Conservation (phyloP, 2,888 invertebrate genomes). For the Prostheceraeus crozeri region DNA sequence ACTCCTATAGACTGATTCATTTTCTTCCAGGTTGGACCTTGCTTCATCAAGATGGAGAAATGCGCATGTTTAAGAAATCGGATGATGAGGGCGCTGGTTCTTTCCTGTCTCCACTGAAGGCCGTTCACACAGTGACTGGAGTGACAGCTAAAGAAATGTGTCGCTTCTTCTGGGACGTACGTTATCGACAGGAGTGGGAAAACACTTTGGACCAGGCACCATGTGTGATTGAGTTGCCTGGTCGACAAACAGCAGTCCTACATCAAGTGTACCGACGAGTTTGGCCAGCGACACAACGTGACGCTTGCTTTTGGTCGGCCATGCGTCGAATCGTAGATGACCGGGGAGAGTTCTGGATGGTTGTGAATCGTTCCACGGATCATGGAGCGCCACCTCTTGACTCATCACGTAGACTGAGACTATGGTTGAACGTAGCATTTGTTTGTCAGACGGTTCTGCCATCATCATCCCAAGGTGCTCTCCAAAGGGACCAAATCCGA, state of each 20-base stretch:
- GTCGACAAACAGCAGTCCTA: slow-evolving; percentile 34
- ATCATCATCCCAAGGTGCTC: no score
- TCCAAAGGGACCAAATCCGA: slow-evolving; percentile 29
- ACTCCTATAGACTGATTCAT: no score
- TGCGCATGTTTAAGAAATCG: no score
- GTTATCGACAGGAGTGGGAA: slow-evolving; percentile 92
- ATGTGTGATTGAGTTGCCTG: slow-evolving; percentile 30
- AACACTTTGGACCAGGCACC: slow-evolving; percentile 37
- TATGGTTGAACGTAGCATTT: slow-evolving; percentile 58
- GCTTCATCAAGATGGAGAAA: no score
- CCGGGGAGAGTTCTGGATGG: slow-evolving; percentile 62
- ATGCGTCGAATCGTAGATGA: slow-evolving; percentile 66
- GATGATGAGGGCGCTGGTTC: no score
- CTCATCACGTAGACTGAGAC: slow-evolving; percentile 40
- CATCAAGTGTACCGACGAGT: slow-evolving; percentile 32
- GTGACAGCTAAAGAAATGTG: slow-evolving; percentile 95
- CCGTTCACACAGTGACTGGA: slow-evolving; percentile 90
- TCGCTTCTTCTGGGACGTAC: slow-evolving; percentile 91
- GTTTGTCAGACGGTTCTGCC: slow-evolving; percentile 65
- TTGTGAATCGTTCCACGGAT: slow-evolving; percentile 36
- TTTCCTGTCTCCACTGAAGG: slow-evolving; percentile 65
- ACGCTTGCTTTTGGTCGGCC: slow-evolving; percentile 97
- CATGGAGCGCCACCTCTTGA: not conserved
- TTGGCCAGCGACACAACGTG: slow-evolving; percentile 76
- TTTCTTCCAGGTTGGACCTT: no score